Evolutionary conservation across 2,113 vertebrate genomes (phyloP).

Genomic region (Blennius ocellaris): DNA sequence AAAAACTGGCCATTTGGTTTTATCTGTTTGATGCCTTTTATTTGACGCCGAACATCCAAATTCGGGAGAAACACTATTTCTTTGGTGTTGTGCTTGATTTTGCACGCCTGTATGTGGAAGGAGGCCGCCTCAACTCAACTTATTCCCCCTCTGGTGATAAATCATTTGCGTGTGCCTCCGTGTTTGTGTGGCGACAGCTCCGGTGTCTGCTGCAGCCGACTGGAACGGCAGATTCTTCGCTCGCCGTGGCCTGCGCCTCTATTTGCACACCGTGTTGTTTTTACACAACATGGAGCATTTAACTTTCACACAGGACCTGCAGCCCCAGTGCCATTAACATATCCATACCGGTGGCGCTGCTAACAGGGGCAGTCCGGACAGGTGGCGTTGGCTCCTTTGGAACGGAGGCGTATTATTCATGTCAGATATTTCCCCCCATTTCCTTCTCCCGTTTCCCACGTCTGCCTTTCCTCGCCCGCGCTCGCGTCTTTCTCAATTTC

Average conservation of each 20-base stretch:
- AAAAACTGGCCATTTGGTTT: too few species aligned
- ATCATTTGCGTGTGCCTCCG: slow-evolving; percentile 19
- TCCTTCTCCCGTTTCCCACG: slow-evolving; percentile 8
- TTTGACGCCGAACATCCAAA: too few species aligned
- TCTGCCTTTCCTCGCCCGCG: slow-evolving; percentile 16
- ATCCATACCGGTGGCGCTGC: slow-evolving; percentile 60
- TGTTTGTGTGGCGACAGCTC: slow-evolving; percentile 33
- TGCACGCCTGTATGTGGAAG: background rate
- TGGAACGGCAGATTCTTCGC: slow-evolving; percentile 3
- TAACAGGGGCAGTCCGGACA: slow-evolving; percentile 16
- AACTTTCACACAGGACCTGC: slow-evolving; percentile 19
- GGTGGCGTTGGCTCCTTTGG: slow-evolving; percentile 26
- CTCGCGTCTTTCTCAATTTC: slow-evolving; percentile 58
- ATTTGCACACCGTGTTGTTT: slow-evolving; percentile 40
- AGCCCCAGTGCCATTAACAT: slow-evolving; percentile 57
- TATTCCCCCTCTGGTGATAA: slow-evolving; percentile 15
- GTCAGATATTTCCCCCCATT: slow-evolving; percentile 42
- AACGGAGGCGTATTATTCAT: slow-evolving; percentile 57
- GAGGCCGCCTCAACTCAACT: background rate
- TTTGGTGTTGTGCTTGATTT: too few species aligned
- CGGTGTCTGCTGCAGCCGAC: slow-evolving; percentile 37
- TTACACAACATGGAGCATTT: slow-evolving; percentile 45
- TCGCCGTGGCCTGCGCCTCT: slow-evolving; percentile 19
- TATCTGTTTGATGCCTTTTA: too few species aligned
- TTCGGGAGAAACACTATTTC: too few species aligned